Evolutionary conservation across 2,113 vertebrate species (phyloP).

Genomic region (Carassius auratus): DNA sequence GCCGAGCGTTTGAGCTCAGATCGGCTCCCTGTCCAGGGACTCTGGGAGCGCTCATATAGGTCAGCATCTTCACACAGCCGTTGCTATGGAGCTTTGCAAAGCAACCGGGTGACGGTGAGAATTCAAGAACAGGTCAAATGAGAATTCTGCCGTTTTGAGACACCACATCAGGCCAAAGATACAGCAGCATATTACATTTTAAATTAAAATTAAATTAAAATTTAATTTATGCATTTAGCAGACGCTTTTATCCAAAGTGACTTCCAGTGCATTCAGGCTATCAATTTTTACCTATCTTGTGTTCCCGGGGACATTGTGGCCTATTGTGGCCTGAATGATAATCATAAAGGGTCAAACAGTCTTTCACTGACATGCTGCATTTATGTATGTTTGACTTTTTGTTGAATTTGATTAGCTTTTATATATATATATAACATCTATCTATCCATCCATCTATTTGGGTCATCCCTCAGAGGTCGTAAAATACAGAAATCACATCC

Average conservation of each 20-base stretch:
- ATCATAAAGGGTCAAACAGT: not conserved
- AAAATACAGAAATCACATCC: no score
- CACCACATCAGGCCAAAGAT: slow-evolving; percentile 27
- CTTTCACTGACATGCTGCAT: not conserved
- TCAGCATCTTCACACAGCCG: slow-evolving; percentile 36
- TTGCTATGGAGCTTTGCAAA: slow-evolving; percentile 28
- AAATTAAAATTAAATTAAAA: no score
- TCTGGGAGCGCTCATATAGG: slow-evolving; percentile 32
- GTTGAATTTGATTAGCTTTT: not conserved
- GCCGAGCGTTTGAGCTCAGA: not conserved
- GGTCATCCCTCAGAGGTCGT: no score
- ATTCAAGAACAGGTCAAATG: slow-evolving; percentile 39
- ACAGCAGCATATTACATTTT: not conserved
- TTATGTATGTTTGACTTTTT: not conserved
- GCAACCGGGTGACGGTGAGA: slow-evolving; percentile 16
- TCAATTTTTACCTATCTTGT: no score
- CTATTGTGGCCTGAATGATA: not conserved
- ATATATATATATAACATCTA: not conserved
- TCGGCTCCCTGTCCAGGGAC: slow-evolving; percentile 8
- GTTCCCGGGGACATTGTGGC: no score
- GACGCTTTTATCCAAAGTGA: no score
- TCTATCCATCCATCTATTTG: no score
- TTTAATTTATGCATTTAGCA: no score
- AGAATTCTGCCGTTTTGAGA: slow-evolving; percentile 34
- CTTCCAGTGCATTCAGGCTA: no score